Conservation (phyloP, 2,888 invertebrate genomes). For the Xestia rhomboidea region DNA sequence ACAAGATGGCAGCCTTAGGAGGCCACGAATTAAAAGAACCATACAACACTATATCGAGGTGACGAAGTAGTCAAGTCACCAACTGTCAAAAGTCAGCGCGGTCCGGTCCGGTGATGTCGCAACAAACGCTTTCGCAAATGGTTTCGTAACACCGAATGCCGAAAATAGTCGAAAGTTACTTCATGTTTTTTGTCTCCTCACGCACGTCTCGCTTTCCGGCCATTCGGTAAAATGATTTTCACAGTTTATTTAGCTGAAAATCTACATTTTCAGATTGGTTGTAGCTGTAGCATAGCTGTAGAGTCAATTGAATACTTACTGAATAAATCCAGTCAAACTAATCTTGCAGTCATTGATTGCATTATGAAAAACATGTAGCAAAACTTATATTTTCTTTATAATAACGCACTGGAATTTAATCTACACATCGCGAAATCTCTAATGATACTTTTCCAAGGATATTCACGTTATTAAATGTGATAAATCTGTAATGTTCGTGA, state of each 20-base stretch:
- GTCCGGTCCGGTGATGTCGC: slow-evolving; percentile 73
- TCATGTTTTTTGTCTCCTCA: slow-evolving; percentile 78
- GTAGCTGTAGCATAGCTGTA: background rate
- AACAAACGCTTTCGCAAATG: slow-evolving; percentile 86
- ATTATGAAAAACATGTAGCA: background rate
- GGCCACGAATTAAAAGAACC: background rate
- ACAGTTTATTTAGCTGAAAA: slow-evolving; percentile 25
- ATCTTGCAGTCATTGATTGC: background rate
- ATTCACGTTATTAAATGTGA: slow-evolving; percentile 15
- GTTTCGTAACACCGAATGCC: slow-evolving; percentile 83
- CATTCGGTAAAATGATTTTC: slow-evolving; percentile 34
- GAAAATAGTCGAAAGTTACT: slow-evolving; percentile 87
- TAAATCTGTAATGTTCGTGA: slow-evolving; percentile 31
- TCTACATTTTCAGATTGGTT: slow-evolving; percentile 2
- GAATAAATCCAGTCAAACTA: background rate
- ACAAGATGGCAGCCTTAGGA: background rate
- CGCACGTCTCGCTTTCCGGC: slow-evolving; percentile 72
- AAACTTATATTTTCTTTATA: slow-evolving; percentile 5
- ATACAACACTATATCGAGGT: background rate
- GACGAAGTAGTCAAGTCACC: slow-evolving; percentile 40
- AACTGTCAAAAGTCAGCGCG: slow-evolving; percentile 50
- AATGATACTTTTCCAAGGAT: slow-evolving; percentile 21
- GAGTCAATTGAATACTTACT: background rate
- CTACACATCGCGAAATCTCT: slow-evolving; percentile 8
- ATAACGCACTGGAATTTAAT: slow-evolving; percentile 20